phyloP scores from a whole-genome alignment of 35 echinoderm and acorn worm species.

The Nesometra sesokonis region DNA sequence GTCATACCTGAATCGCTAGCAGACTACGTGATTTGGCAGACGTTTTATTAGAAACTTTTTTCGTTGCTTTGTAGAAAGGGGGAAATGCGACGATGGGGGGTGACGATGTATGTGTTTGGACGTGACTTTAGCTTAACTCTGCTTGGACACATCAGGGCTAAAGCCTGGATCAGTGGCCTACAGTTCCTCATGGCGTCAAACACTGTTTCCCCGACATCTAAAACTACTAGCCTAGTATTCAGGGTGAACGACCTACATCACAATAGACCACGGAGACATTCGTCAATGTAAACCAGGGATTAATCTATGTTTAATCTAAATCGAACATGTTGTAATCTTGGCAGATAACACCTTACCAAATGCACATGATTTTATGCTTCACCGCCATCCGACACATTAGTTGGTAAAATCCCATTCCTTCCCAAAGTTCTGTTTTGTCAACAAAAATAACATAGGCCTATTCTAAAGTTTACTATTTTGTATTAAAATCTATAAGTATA shows the following conservation, averaged over 20 bases:
- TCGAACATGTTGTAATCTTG: no score
- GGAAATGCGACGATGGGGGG: neutral
- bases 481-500: no score
- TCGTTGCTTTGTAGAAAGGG: neutral
- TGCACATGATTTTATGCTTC: no score
- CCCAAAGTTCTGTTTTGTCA: no score
- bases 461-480: no score
- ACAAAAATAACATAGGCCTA: no score
- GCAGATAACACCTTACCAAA: no score
- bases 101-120: neutral
- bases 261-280: neutral
- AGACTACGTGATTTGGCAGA: neutral
- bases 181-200: neutral
- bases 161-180: neutral
- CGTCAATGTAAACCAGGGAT: neutral
- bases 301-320: no score
- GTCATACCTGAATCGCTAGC: neutral
- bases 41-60: neutral
- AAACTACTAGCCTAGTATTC: neutral
- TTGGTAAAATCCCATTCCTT: no score
- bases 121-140: neutral
- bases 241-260: neutral
- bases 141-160: neutral
- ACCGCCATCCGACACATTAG: no score
- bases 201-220: neutral